Base-by-base conservation (phyloP, 2,797 vertebrate genomes). In the Ceryle rudis region DNA sequence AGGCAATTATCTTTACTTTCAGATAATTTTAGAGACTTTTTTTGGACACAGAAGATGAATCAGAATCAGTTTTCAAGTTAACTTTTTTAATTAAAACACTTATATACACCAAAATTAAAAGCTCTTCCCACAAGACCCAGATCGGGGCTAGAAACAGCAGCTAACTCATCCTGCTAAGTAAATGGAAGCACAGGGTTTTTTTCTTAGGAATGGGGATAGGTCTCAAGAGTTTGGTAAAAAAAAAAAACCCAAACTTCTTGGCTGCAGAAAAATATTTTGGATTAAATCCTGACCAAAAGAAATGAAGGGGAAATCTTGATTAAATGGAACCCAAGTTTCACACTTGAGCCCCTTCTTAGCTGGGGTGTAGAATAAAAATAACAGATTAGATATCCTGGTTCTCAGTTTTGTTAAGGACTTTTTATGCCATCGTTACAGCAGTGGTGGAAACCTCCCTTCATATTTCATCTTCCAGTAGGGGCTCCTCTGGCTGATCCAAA, bases 1-100 rank as follows among this genome's bases (percentile, higher is more conserved):
- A 93, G 29, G 51, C 33, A 88, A 96, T 95, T 94, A 84, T 91
- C 73, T 93, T 86, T 73, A 70, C 66, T 91, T 93, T 73, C 37
- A 73, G 55, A 84, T 81, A 46, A 90, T 78, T 73, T 81, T 73
- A 72, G 39, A 60, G 58, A 29, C 2, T 60, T 71, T 44, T 69
- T 87, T 65, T 61, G 46, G 58, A 29, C 35, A 35, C 15, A 41
- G 25, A 44, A 88, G 22, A 67, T 74, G 37, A 77, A 64, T 85
- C 39, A 73, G 65, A 70, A 85, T 60, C 39, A 21, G 64, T 82
- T 95, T 70, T 64, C 25, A 41, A 83, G 81, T 44, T 91, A 64
- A 80, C 14, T 80, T 94, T 74, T 74, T 52, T 3, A 70, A 66
- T 86, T 51, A 41, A 84, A 69, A 26, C 35, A 22, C 23, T 82